Conservation (phyloP, 2,797 vertebrate species). For the Adrianichthys oophorus region DNA sequence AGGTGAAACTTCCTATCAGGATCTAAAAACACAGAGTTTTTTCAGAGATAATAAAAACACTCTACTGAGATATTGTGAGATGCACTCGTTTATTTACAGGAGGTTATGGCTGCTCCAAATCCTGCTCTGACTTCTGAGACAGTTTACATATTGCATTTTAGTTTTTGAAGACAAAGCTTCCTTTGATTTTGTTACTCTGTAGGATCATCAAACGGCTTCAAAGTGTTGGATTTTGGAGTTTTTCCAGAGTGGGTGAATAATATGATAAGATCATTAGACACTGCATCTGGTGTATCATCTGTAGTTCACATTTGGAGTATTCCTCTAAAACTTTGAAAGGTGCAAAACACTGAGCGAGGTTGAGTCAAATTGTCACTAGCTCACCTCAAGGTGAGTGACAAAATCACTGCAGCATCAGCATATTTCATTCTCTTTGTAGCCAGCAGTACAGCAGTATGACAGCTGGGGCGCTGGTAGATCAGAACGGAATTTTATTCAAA, state of each 20-base stretch:
- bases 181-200: conserved; percentile 29
- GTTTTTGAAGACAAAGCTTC: conserved; percentile 19
- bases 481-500: conserved; percentile 56
- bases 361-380: conserved; percentile 41
- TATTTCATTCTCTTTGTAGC: conserved; percentile 61
- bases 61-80: no score
- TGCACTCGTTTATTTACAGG: conserved; percentile 4
- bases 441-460: conserved; percentile 23
- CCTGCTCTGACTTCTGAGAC: conserved; percentile 9
- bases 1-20: conserved; percentile 23
- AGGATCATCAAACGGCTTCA: conserved; percentile 30
- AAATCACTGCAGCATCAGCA: conserved; percentile 62
- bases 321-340: conserved; percentile 28
- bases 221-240: conserved; percentile 27
- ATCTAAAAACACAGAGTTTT: conserved; percentile 32
- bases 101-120: conserved; percentile 3
- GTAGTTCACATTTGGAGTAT: conserved; percentile 17
- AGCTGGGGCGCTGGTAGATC: conserved; percentile 49
- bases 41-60: conserved; percentile 5
- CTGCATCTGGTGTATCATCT: conserved; percentile 26
- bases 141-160: conserved; percentile 2
- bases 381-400: conserved; percentile 66
- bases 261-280: conserved; percentile 42
- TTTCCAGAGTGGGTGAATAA: conserved; percentile 30
- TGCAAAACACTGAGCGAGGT: conserved; percentile 43